Evolutionary conservation across 2,113 vertebrate genomes (phyloP).

Genomic region (Grammomys dolichurus): DNA sequence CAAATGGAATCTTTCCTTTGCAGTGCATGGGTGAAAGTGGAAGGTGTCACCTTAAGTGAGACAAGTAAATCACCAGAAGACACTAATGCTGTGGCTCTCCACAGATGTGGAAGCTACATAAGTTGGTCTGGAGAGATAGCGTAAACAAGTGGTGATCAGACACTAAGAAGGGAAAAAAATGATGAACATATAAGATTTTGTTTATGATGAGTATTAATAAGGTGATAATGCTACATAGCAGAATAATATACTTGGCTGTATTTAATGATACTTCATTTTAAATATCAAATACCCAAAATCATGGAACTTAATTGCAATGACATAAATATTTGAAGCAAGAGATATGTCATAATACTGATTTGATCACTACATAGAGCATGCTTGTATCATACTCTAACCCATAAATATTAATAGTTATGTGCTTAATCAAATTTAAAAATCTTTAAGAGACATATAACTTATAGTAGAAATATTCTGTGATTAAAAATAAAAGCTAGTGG

Average conservation of each 20-base stretch:
- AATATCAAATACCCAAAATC: background rate
- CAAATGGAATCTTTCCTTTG: background rate
- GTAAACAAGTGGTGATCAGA: background rate
- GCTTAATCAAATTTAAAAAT: background rate
- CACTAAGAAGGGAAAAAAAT: background rate
- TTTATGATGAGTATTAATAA: background rate
- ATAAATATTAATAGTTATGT: background rate
- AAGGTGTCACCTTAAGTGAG: background rate
- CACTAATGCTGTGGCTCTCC: too few species aligned
- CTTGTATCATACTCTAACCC: background rate
- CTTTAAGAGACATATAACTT: background rate
- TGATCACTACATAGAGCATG: background rate
- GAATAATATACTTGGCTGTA: background rate
- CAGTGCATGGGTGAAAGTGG: too few species aligned
- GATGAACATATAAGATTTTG: background rate
- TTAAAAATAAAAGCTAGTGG: background rate
- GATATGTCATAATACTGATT: background rate
- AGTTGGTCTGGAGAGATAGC: background rate
- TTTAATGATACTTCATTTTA: background rate
- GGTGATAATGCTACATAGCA: background rate
- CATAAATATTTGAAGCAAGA: background rate
- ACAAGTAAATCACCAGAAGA: background rate
- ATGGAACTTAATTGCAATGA: background rate
- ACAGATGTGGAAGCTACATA: too few species aligned
- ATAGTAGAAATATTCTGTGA: background rate